Conservation (phyloP, 1,140 invertebrate genomes). For the Micrasema minimum region DNA sequence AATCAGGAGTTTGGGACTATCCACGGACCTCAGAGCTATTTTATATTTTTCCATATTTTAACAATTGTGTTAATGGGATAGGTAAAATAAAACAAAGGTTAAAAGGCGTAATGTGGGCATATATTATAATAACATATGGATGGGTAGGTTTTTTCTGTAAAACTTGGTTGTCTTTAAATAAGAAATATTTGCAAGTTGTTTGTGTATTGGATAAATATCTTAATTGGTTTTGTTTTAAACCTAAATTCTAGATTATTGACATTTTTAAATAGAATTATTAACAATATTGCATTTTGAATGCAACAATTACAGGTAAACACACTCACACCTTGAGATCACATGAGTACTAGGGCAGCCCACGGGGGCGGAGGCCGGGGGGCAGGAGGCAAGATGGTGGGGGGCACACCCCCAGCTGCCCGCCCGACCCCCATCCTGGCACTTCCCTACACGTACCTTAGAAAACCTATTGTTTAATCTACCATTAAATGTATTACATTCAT, state of each 20-base stretch:
- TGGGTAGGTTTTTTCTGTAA: slow-evolving; percentile 48
- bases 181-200: slow-evolving; percentile 44
- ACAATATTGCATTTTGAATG: slow-evolving; percentile 55
- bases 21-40: too few relatives aligned
- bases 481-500: slow-evolving; percentile 52
- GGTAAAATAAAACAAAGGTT: slow-evolving; percentile 44
- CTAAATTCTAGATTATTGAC: slow-evolving; percentile 52
- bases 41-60: too few relatives aligned
- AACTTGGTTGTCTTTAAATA: slow-evolving; percentile 51
- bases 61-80: neutral
- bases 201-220: slow-evolving; percentile 53
- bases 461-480: slow-evolving; percentile 51
- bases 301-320: slow-evolving; percentile 53
- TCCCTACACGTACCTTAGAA: slow-evolving; percentile 49
- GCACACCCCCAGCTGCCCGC: neutral
- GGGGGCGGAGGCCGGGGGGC: slow-evolving; percentile 24
- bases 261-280: slow-evolving; percentile 49
- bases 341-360: slow-evolving; percentile 52
- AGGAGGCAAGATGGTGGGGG: neutral
- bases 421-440: slow-evolving; percentile 38
- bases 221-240: slow-evolving; percentile 47
- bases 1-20: too few relatives aligned
- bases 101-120: slow-evolving; percentile 52
- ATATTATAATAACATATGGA: slow-evolving; percentile 52
- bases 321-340: slow-evolving; percentile 54